Evolutionary conservation across 2,888 invertebrate species (phyloP).

Genomic region (Fragum sueziense): DNA sequence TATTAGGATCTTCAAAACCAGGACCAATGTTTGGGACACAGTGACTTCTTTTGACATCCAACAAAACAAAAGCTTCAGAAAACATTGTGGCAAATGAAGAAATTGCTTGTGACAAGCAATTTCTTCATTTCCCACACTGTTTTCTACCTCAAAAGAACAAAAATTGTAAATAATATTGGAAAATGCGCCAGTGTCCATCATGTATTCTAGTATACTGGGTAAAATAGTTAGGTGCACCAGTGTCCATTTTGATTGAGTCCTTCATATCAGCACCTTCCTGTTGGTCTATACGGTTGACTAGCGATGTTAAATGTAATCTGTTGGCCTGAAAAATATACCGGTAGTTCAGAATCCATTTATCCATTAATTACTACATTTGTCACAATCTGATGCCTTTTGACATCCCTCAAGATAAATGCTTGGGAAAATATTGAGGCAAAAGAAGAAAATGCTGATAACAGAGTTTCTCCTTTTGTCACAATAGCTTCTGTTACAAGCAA

Average conservation of each 20-base stretch:
- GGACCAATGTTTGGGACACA: neutral
- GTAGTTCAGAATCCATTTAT: no score
- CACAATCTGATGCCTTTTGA: neutral
- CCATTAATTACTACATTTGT: neutral
- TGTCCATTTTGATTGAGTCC: constrained; percentile 65
- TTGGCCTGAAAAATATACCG: constrained; percentile 75
- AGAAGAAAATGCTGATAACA: no score
- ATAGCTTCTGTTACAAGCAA: no score
- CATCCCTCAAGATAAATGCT: no score
- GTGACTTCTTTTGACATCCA: neutral
- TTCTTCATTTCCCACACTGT: neutral
- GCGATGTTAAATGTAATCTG: constrained; percentile 71
- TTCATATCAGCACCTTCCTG: constrained; percentile 73
- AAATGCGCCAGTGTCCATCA: no score
- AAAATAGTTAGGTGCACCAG: constrained; percentile 71
- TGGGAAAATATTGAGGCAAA: no score
- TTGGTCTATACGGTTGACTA: constrained; percentile 75
- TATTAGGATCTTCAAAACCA: neutral
- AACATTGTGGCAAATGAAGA: neutral
- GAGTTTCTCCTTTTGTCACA: no score
- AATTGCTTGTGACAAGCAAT: neutral
- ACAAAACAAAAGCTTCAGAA: neutral
- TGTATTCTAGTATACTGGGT: constrained; percentile 79
- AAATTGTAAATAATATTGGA: no score
- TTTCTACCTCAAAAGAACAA: neutral